Base-by-base conservation (phyloP, 2,113 vertebrate genomes). In the Chaetops frenatus region DNA sequence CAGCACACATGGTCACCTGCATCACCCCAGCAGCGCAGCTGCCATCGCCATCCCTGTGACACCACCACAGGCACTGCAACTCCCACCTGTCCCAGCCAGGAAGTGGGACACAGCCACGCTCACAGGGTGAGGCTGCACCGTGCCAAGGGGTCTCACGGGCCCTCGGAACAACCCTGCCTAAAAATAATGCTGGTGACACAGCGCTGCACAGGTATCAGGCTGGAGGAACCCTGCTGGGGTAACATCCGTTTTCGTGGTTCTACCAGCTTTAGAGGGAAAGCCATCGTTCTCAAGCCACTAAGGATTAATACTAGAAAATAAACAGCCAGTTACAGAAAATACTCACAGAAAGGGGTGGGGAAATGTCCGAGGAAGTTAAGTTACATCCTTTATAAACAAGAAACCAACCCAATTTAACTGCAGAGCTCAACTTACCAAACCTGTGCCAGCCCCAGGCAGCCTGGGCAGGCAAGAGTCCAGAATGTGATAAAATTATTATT, bases 111-210 rank as follows among this genome's bases (percentile, higher is more conserved):
- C 47, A 62, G 51, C 2, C 1, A 42, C 50, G 25, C 3, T 7
- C 0, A 15, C 12, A 15, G 36, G 40, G 45, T 0, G 16, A 83
- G 51, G n/a, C 40, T 60, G 60, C 48, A 3, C 21, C 1, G 0
- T 1, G 29, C 13, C 61, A 17, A 27, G 48, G 45, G 31, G 24
- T 24, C 42, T 58, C 9, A 0, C 15, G 2, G 25, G 3, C 28
- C 53, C 64, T 42, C 0, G 1, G 25, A 89, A 36, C 11, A 38
- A 22, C 13, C 35, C 76, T n/a, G 51, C 56, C 36, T 11, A 1
- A 38, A 67, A 29, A 64, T 44, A 48, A 21, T 5, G 42, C 71
- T 35, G 65, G 10, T 7, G 13, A 48, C 8, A 14, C 45, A 15
- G 69, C 0, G 0, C 20, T 9, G 80, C 50, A 27, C 21, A 6